Conservation (phyloP, 2,113 vertebrate species). For the Chitala chitala region DNA sequence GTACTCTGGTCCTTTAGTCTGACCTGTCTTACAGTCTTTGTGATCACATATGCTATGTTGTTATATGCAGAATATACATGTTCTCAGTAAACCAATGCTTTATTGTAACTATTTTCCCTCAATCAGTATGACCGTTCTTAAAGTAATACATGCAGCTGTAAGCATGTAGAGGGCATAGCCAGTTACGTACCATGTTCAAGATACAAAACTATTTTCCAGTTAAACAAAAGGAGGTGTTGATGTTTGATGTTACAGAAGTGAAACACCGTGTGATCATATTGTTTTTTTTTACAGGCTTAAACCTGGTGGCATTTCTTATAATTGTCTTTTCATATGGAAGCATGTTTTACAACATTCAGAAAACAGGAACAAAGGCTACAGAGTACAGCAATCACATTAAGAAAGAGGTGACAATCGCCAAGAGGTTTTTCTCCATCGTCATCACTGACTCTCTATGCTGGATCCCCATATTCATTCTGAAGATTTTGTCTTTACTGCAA, state of each 20-base stretch:
- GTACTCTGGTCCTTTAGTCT: not conserved
- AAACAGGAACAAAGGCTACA: slow-evolving; percentile 78
- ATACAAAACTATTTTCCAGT: no score
- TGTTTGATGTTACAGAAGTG: no score
- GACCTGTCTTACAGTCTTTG: not conserved
- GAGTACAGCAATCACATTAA: slow-evolving; percentile 90
- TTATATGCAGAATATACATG: no score
- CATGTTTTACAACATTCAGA: slow-evolving; percentile 95
- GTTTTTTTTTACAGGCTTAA: slow-evolving; percentile 71
- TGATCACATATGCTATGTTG: not conserved
- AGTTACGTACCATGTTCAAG: no score
- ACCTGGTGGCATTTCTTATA: slow-evolving; percentile 88
- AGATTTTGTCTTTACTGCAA: slow-evolving; percentile 87
- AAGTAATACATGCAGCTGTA: no score
- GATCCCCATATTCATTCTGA: slow-evolving; percentile 95
- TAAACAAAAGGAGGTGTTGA: no score
- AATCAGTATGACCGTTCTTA: no score
- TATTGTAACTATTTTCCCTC: no score
- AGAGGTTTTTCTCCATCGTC: slow-evolving; percentile 95
- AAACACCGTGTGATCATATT: not conserved
- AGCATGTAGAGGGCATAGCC: no score
- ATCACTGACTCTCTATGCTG: slow-evolving; percentile 94
- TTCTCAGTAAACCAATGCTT: no score
- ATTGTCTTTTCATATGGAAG: slow-evolving; percentile 92
- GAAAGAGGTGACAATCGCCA: slow-evolving; percentile 89